Percentiles rank a stretch among this genome's conserved stretches.
Evolutionary conservation across 2,797 vertebrate genomes (phyloP).

Genomic region (Galago senegalensis): DNA sequence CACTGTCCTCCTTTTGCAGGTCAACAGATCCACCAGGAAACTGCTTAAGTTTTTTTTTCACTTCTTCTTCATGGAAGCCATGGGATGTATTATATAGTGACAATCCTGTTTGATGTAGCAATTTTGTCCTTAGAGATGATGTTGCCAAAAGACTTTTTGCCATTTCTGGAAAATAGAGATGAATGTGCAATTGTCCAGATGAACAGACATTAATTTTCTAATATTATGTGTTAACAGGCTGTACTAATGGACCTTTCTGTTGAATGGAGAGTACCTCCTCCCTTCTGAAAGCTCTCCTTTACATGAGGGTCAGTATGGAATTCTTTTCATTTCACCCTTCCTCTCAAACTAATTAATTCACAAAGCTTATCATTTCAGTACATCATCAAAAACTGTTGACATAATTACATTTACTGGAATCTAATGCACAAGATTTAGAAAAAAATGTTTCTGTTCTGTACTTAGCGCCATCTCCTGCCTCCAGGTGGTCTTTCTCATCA

Average conservation of each 20-base stretch:
- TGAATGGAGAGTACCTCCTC: background rate
- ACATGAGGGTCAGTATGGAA: background rate
- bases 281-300: background rate
- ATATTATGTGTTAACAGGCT: background rate
- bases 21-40: slow-evolving; percentile 95
- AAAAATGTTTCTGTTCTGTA: background rate
- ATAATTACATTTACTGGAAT: background rate
- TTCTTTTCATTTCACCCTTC: background rate
- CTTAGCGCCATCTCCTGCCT: background rate
- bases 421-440: background rate
- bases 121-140: slow-evolving; percentile 78
- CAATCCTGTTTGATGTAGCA: slow-evolving; percentile 86
- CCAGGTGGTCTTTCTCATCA: background rate
- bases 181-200: background rate
- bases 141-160: slow-evolving; percentile 84
- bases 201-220: slow-evolving; percentile 15
- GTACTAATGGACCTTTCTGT: background rate
- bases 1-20: slow-evolving; percentile 92
- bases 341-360: slow-evolving; percentile 52
- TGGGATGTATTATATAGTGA: slow-evolving; percentile 89
- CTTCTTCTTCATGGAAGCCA: slow-evolving; percentile 90
- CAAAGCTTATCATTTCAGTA: background rate
- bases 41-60: slow-evolving; percentile 91
- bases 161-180: slow-evolving; percentile 87
- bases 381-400: background rate